Conservation (phyloP, 2,888 invertebrate species). For the Thymelicus acteon region DNA sequence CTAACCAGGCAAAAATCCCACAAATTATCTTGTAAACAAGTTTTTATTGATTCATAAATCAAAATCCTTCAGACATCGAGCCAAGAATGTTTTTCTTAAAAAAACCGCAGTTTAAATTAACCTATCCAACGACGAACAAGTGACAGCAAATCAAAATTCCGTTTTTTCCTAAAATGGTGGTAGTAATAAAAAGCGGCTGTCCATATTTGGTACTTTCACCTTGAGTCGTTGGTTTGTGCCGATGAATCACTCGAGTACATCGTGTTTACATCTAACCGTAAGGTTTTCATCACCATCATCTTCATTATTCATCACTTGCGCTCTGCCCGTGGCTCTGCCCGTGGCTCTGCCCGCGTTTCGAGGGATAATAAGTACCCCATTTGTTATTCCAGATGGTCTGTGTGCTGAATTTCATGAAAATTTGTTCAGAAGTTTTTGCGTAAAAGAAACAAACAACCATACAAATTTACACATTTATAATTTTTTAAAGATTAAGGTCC, state of each 20-base stretch:
- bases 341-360: no score
- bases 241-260: not conserved
- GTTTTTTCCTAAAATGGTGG: not conserved
- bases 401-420: no score
- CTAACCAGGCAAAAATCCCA: no score
- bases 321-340: no score
- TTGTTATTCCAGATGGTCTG: no score
- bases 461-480: no score
- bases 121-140: not conserved
- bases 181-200: not conserved
- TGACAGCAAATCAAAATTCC: constrained; percentile 14
- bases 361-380: no score
- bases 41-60: not conserved
- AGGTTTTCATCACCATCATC: not conserved
- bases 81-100: not conserved
- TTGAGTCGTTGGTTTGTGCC: not conserved
- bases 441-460: no score
- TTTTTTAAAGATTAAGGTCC: no score
- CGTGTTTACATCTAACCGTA: not conserved
- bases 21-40: not conserved
- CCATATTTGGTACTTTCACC: constrained; percentile 21
- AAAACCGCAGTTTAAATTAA: not conserved
- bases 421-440: no score
- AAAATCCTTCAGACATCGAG: not conserved
- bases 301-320: not conserved